Conservation (phyloP, 2,797 vertebrate species). For the Coregonus suidteri region DNA sequence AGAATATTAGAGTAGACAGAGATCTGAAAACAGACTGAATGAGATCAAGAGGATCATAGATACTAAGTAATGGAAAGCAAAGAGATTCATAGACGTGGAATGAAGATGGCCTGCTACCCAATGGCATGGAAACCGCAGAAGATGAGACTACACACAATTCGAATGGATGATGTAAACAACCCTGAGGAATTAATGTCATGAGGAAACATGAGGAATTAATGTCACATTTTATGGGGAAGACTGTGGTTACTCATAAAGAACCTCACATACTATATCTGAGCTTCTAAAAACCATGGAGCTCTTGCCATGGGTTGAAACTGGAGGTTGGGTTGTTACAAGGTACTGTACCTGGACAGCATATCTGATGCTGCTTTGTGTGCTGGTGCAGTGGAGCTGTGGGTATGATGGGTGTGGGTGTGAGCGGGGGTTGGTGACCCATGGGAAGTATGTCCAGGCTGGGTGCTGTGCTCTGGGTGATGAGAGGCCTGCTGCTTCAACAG, state of each 20-base stretch:
- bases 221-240: not conserved
- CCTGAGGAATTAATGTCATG: no score
- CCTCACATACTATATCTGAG: not conserved
- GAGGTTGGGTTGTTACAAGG: not conserved
- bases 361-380: conserved; percentile 30
- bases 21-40: not conserved
- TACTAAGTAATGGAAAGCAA: conserved; percentile 1
- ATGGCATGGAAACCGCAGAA: not conserved
- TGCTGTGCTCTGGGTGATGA: conserved; percentile 55
- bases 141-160: not conserved
- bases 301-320: not conserved
- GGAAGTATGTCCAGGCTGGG: conserved; percentile 76
- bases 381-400: conserved; percentile 9
- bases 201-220: not conserved
- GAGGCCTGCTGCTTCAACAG: conserved; percentile 75
- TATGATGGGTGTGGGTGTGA: not conserved
- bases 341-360: conserved; percentile 46
- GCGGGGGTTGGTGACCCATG: conserved; percentile 77
- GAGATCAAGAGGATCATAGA: not conserved
- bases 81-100: not conserved
- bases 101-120: not conserved
- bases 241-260: not conserved
- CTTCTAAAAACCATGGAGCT: not conserved
- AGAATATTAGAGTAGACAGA: conserved; percentile 1
- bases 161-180: not conserved